Percentiles rank a stretch among this genome's conserved stretches.
Evolutionary conservation across 2,113 vertebrate genomes (phyloP).

Genomic region (Embiotoca jacksoni): DNA sequence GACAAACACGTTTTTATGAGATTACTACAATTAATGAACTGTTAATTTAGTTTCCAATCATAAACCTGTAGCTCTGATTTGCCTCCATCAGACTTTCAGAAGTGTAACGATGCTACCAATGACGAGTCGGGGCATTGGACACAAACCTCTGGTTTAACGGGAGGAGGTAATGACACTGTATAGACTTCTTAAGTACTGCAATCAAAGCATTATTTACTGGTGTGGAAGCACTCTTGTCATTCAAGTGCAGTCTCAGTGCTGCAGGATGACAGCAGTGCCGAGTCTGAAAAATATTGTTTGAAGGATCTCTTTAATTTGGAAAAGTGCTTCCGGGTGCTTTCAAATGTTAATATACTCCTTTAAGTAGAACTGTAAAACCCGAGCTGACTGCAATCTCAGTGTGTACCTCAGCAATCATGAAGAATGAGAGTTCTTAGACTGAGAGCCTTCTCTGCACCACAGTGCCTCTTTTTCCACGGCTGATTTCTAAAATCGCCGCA

Average conservation of each 20-base stretch:
- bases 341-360: constrained; percentile 19
- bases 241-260: constrained; percentile 2
- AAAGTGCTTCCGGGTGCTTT: constrained; percentile 44
- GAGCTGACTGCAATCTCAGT: constrained; percentile 55
- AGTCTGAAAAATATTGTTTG: constrained; percentile 31
- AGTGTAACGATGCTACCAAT: constrained; percentile 23
- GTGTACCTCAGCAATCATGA: constrained; percentile 51
- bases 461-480: constrained; percentile 70
- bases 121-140: constrained; percentile 15
- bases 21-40: background rate
- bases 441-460: constrained; percentile 67
- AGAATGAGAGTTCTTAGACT: constrained; percentile 36
- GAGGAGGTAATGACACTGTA: constrained; percentile 11
- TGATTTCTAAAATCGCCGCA: constrained; percentile 42
- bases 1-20: background rate
- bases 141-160: constrained; percentile 13
- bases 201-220: constrained; percentile 14
- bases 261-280: constrained; percentile 1
- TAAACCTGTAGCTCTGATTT: constrained; percentile 10
- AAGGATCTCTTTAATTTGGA: constrained; percentile 40
- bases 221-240: background rate
- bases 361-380: constrained; percentile 29
- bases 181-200: constrained; percentile 15
- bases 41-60: background rate
- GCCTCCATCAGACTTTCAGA: constrained; percentile 26